A percentile compares a stretch with the other conserved stretches of the same genome.
phyloP scores from a whole-genome alignment of 2,888 invertebrate genomes.

The Lysandra bellargus region DNA sequence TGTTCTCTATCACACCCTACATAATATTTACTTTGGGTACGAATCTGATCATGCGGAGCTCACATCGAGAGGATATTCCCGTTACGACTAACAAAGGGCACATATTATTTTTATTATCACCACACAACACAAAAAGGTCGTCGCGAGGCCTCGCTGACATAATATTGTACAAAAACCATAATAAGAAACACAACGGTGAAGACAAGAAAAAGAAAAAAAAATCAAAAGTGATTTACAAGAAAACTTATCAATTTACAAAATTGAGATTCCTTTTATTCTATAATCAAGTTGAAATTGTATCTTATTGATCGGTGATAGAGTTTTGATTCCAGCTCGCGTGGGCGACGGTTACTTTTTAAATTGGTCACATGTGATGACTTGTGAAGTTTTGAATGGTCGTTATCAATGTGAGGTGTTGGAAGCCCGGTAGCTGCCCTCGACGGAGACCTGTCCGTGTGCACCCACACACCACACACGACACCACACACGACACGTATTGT shows the following conservation, averaged over 20 bases:
- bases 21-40: background rate
- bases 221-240: conserved; percentile 68
- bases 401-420: conserved; percentile 50
- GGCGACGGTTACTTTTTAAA: conserved; percentile 35
- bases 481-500: conserved; percentile 27
- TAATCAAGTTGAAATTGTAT: conserved; percentile 38
- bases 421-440: conserved; percentile 67
- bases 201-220: conserved; percentile 47
- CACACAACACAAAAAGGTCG: conserved; percentile 54
- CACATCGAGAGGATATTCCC: conserved; percentile 40
- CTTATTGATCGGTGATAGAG: conserved; percentile 47
- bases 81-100: conserved; percentile 59
- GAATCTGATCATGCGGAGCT: background rate
- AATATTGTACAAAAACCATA: conserved; percentile 66
- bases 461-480: conserved; percentile 56
- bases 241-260: conserved; percentile 49
- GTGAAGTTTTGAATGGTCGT: conserved; percentile 55
- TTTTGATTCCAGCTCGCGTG: conserved; percentile 36
- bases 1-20: background rate
- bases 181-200: conserved; percentile 51
- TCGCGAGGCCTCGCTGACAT: conserved; percentile 62
- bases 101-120: conserved; percentile 60
- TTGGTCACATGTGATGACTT: conserved; percentile 50
- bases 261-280: conserved; percentile 38
- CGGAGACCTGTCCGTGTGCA: conserved; percentile 62